phyloP scores from a whole-genome alignment of 2,113 vertebrate genomes.

The Labeo catla region DNA sequence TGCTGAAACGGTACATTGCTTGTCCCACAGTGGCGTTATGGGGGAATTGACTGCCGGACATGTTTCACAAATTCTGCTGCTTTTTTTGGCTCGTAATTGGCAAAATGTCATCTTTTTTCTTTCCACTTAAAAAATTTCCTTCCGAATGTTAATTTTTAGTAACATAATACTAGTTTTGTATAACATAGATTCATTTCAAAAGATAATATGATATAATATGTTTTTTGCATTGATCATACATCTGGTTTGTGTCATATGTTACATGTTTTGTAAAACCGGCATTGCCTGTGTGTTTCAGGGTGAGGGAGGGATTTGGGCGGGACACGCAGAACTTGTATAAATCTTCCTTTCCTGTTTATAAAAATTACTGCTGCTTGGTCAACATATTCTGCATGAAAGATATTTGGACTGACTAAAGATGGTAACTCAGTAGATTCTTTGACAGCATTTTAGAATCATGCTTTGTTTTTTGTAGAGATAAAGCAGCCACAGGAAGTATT shows the following conservation, averaged over 20 bases:
- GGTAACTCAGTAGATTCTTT: neutral
- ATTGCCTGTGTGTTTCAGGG: conserved; percentile 11
- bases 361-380: conserved; percentile 36
- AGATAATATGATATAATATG: neutral
- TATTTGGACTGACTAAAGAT: conserved; percentile 11
- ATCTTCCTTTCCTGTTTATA: conserved; percentile 51
- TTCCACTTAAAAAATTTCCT: neutral
- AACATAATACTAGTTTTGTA: neutral
- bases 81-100: neutral
- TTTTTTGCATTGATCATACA: neutral
- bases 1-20: conserved; percentile 17
- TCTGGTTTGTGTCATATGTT: conserved; percentile 23
- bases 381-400: neutral
- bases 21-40: conserved; percentile 29
- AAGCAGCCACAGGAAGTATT: neutral
- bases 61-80: neutral
- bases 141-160: neutral
- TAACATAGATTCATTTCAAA: neutral
- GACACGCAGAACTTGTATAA: conserved; percentile 38
- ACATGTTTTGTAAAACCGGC: conserved; percentile 19
- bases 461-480: neutral
- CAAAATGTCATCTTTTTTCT: neutral
- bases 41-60: neutral
- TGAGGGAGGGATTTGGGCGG: conserved; percentile 40
- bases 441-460: neutral